Conservation (phyloP, 2,113 vertebrate genomes). For the Podarcis muralis region DNA sequence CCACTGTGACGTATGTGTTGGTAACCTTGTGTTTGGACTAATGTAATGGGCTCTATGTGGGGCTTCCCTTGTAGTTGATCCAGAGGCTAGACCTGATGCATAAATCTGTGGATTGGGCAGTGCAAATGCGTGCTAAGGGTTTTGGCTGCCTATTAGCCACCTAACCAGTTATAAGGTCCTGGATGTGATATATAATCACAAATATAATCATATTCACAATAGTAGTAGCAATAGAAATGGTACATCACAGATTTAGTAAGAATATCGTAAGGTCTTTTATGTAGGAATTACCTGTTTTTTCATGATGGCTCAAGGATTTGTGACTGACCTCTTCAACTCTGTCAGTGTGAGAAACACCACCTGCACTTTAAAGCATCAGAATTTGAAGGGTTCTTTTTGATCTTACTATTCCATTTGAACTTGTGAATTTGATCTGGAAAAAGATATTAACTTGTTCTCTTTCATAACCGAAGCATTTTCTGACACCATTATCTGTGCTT, state of each 20-base stretch:
- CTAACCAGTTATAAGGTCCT: too few relatives aligned
- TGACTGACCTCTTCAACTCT: not conserved
- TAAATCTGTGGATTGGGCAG: too few relatives aligned
- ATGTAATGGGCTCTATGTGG: too few relatives aligned
- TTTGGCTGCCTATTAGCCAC: too few relatives aligned
- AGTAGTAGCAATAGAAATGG: not conserved
- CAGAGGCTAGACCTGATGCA: too few relatives aligned
- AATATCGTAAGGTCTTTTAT: not conserved
- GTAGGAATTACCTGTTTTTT: constrained; percentile 11
- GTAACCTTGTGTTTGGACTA: too few relatives aligned
- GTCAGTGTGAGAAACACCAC: constrained; percentile 10
- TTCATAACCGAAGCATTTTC: constrained; percentile 6
- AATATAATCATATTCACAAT: too few relatives aligned
- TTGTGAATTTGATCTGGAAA: constrained; percentile 21
- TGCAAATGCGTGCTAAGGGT: too few relatives aligned
- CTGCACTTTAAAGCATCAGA: not conserved
- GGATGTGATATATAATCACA: too few relatives aligned
- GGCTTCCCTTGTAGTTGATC: too few relatives aligned
- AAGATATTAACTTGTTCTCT: not conserved
- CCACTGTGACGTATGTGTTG: too few relatives aligned
- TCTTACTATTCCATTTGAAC: constrained; percentile 36
- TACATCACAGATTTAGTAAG: not conserved
- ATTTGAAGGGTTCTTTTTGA: not conserved
- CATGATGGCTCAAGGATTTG: not conserved
- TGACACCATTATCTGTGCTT: not conserved